Evolutionary conservation across 2,113 vertebrate genomes (phyloP).

Genomic region (Colaptes auratus): DNA sequence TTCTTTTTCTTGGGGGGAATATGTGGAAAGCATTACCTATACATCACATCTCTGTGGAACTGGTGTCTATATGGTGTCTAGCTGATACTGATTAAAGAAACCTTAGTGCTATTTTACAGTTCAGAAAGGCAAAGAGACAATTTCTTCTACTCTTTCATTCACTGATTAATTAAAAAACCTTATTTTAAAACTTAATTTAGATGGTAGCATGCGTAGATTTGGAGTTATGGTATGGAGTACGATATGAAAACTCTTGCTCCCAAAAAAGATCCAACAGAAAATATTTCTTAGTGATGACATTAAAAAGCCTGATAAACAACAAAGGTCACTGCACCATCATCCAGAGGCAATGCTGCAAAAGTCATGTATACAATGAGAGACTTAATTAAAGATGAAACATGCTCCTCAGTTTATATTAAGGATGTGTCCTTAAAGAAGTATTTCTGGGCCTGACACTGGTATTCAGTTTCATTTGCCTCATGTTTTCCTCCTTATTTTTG

Average conservation of each 20-base stretch:
- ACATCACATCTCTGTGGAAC: not conserved
- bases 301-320: not conserved
- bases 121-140: not conserved
- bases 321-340: not conserved
- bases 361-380: not conserved
- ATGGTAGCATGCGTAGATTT: not conserved
- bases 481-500: not conserved
- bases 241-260: not conserved
- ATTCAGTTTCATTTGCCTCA: not conserved
- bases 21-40: not conserved
- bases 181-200: not conserved
- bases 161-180: not conserved
- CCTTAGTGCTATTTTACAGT: not conserved
- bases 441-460: not conserved
- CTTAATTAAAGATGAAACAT: conserved; percentile 11
- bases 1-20: not conserved
- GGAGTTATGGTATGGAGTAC: not conserved
- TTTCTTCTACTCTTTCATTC: not conserved
- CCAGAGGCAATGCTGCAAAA: not conserved
- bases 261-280: not conserved
- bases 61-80: not conserved
- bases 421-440: not conserved
- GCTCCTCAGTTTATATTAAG: not conserved
- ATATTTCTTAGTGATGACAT: not conserved
- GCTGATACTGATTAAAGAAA: not conserved